These are phyloP conservation scores for Lymantria dispar DNA, from an alignment of 2,888 invertebrate genomes.

Conservation along the genomic window DNA sequence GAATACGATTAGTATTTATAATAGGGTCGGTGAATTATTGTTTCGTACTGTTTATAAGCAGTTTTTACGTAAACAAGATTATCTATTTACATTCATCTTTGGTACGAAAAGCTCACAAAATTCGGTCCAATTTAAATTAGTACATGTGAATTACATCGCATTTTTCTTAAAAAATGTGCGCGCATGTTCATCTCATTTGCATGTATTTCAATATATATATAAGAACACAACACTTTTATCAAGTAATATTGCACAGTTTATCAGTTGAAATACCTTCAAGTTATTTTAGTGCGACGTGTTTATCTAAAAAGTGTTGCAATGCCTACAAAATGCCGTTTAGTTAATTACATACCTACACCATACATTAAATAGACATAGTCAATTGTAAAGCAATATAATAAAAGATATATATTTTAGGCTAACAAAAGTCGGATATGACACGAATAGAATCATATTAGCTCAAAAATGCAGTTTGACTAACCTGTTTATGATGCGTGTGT, in stretches of 20 bases:
- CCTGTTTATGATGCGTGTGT: slow-evolving; percentile 49
- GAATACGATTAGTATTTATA: no score
- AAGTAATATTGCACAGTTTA: slow-evolving; percentile 11
- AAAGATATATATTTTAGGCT: background rate
- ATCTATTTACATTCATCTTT: background rate
- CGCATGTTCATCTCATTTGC: background rate
- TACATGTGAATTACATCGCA: background rate
- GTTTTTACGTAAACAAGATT: no score
- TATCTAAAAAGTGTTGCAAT: slow-evolving; percentile 47
- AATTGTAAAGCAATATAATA: slow-evolving; percentile 1
- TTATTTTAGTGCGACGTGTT: slow-evolving; percentile 43
- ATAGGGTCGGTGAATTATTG: no score
- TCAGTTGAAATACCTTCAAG: slow-evolving; percentile 23
- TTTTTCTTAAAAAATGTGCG: background rate
- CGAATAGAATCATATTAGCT: slow-evolving; percentile 24
- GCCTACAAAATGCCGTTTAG: slow-evolving; percentile 56
- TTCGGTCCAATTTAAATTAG: background rate
- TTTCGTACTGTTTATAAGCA: no score
- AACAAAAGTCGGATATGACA: slow-evolving; percentile 4
- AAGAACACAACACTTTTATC: slow-evolving; percentile 6
- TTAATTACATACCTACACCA: slow-evolving; percentile 53
- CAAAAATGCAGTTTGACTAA: slow-evolving; percentile 45
- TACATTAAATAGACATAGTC: slow-evolving; percentile 48
- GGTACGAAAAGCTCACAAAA: background rate
- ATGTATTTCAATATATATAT: background rate